phyloP scores from a whole-genome alignment of 2,888 invertebrate species.

The Nemurella pictetii region DNA sequence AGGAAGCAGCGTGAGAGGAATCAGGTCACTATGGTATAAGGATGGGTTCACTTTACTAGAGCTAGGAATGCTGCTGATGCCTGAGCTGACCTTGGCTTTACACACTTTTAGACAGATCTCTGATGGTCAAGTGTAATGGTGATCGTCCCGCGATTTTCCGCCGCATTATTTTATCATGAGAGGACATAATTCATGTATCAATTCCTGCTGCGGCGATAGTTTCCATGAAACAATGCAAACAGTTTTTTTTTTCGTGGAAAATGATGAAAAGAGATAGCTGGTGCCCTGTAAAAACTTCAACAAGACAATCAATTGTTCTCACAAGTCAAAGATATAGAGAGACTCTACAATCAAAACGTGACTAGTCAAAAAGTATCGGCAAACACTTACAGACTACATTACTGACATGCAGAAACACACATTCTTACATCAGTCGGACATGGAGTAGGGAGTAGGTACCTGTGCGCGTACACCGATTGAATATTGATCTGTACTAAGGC shows the following conservation, averaged over 20 bases:
- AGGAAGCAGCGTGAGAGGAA: constrained; percentile 17
- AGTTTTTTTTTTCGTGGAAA: background rate
- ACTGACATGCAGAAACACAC: background rate
- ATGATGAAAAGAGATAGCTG: background rate
- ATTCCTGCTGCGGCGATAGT: no score
- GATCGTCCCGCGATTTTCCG: background rate
- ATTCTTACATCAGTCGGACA: background rate
- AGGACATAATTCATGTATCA: no score
- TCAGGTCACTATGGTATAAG: constrained; percentile 7
- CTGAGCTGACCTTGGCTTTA: constrained; percentile 19
- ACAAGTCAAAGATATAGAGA: background rate
- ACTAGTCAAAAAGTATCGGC: background rate
- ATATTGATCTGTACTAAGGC: background rate
- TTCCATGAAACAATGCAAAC: background rate
- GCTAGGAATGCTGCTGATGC: constrained; percentile 4
- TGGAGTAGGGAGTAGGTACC: no score
- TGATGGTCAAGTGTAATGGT: constrained; percentile 16
- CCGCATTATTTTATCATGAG: no score
- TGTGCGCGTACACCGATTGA: background rate
- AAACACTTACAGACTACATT: background rate
- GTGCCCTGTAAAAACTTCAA: background rate
- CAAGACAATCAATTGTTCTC: background rate
- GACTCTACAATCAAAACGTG: background rate
- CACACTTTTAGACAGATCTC: background rate
- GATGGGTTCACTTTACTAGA: constrained; percentile 17